phyloP scores from a whole-genome alignment of 2,888 invertebrate species.

The Abrostola tripartita region DNA sequence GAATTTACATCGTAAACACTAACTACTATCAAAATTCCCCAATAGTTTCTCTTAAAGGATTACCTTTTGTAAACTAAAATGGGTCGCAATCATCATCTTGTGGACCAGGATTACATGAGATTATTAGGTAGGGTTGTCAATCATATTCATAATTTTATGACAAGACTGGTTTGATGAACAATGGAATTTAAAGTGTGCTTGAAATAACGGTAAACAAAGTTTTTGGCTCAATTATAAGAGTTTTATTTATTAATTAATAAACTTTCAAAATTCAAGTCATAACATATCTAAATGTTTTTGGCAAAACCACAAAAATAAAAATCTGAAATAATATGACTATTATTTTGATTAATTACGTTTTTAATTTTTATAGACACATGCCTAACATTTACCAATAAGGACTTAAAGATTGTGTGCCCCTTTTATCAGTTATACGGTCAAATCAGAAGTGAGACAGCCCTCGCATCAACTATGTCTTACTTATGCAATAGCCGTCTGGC shows the following conservation, averaged over 20 bases:
- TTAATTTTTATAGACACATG: too few relatives aligned
- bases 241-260: not conserved
- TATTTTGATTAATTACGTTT: too few relatives aligned
- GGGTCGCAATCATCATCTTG: conserved; percentile 87
- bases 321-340: too few relatives aligned
- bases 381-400: too few relatives aligned
- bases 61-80: conserved; percentile 88
- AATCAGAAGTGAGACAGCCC: conserved; percentile 42
- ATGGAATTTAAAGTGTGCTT: too few relatives aligned
- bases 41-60: conserved; percentile 86
- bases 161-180: too few relatives aligned
- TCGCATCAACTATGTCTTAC: conserved; percentile 65
- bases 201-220: not conserved
- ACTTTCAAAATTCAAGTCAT: not conserved
- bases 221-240: not conserved
- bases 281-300: too few relatives aligned
- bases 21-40: conserved; percentile 80
- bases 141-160: not conserved
- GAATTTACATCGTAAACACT: conserved; percentile 88
- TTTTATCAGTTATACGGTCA: too few relatives aligned
- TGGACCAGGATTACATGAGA: conserved; percentile 81
- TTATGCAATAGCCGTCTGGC: conserved; percentile 70
- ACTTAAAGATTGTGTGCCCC: not conserved
- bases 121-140: conserved; percentile 54
- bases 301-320: too few relatives aligned